phyloP scores from a whole-genome alignment of 2,113 vertebrate genomes.

The Pelvicachromis taeniatus region DNA sequence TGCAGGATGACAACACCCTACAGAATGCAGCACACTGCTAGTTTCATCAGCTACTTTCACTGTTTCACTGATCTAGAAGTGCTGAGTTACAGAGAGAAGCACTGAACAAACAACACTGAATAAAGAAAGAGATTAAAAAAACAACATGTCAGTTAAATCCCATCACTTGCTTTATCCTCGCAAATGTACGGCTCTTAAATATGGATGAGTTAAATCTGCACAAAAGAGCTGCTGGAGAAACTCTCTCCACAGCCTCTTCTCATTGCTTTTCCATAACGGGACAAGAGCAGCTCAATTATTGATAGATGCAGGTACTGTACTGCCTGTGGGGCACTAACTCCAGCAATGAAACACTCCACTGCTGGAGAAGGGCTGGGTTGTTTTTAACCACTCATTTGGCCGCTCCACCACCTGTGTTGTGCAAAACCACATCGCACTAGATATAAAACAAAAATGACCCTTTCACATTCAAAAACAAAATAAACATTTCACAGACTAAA shows the following conservation, averaged over 20 bases:
- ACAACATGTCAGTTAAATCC: slow-evolving; percentile 15
- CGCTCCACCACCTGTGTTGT: not conserved
- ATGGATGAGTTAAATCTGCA: slow-evolving; percentile 63
- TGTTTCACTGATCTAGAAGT: not conserved
- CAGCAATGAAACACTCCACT: slow-evolving; percentile 12
- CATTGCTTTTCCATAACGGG: slow-evolving; percentile 42
- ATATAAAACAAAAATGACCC: not conserved
- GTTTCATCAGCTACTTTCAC: not conserved
- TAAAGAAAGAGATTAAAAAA: not conserved
- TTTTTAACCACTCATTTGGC: not conserved
- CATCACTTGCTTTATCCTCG: slow-evolving; percentile 3
- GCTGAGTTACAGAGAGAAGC: not conserved
- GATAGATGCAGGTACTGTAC: slow-evolving; percentile 53
- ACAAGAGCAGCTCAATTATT: slow-evolving; percentile 67
- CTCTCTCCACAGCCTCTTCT: not conserved
- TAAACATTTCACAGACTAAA: not conserved
- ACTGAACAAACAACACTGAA: not conserved
- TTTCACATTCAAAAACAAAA: not conserved
- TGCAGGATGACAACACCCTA: not conserved
- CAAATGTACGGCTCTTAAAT: slow-evolving; percentile 43
- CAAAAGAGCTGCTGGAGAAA: slow-evolving; percentile 32
- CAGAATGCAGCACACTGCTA: not conserved
- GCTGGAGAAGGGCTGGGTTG: not conserved
- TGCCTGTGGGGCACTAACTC: slow-evolving; percentile 8
- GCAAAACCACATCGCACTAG: not conserved